Percentiles rank a stretch among this genome's conserved stretches.
These are phyloP conservation scores for Cabera pusaria DNA, from an alignment of 2,888 invertebrate genomes.

Conservation along the genomic window DNA sequence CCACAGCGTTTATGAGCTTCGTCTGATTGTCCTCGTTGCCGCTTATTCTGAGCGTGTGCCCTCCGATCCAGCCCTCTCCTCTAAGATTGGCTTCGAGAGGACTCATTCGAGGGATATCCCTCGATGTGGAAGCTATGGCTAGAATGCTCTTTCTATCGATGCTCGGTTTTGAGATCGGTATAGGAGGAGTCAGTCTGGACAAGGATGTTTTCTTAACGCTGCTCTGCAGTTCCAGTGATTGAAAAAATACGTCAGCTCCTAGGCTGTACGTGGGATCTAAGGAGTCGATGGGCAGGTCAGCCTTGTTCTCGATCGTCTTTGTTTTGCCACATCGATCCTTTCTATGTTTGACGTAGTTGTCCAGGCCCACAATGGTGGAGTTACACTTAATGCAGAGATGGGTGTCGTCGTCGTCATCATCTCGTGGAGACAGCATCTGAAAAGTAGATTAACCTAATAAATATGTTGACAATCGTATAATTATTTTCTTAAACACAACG, in stretches of 20 bases:
- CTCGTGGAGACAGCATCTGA: slow-evolving; percentile 80
- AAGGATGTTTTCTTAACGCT: slow-evolving; percentile 85
- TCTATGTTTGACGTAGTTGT: slow-evolving; percentile 93
- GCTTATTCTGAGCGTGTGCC: slow-evolving; percentile 80
- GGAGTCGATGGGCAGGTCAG: slow-evolving; percentile 59
- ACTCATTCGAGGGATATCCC: slow-evolving; percentile 61
- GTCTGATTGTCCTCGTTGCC: slow-evolving; percentile 83
- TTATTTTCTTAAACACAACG: no score
- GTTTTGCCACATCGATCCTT: slow-evolving; percentile 86
- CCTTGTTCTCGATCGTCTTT: slow-evolving; percentile 46
- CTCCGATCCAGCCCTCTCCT: slow-evolving; percentile 85
- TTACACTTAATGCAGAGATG: slow-evolving; percentile 96
- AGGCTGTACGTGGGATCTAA: slow-evolving; percentile 82
- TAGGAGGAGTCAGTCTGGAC: slow-evolving; percentile 74
- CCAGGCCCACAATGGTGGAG: slow-evolving; percentile 91
- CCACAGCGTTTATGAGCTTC: slow-evolving; percentile 86
- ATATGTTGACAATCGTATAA: no score
- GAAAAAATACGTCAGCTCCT: slow-evolving; percentile 94
- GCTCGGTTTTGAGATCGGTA: slow-evolving; percentile 58
- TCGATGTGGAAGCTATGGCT: slow-evolving; percentile 59
- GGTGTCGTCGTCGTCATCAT: slow-evolving; percentile 90
- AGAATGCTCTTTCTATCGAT: slow-evolving; percentile 55
- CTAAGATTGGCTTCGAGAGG: slow-evolving; percentile 70
- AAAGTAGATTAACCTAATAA: slow-evolving; percentile 25
- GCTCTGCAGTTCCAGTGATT: slow-evolving; percentile 90